Evolutionary conservation across 2,113 vertebrate genomes (phyloP).

Genomic region (Condylura cristata): DNA sequence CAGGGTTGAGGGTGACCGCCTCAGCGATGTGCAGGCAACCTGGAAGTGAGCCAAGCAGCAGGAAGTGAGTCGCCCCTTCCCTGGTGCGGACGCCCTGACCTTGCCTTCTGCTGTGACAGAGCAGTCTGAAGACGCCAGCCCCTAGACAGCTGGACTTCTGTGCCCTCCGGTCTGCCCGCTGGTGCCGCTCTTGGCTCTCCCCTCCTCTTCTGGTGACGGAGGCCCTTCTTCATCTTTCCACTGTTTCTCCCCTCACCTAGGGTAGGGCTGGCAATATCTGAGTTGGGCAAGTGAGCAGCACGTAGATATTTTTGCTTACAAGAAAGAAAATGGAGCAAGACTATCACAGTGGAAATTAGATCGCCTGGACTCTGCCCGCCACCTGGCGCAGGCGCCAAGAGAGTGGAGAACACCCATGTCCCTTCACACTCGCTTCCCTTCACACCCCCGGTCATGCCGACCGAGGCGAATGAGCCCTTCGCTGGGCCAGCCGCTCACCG

Average conservation of each 20-base stretch:
- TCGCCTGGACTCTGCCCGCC: neutral
- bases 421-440: no score
- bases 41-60: neutral
- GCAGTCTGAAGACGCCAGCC: neutral
- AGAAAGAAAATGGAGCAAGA: neutral
- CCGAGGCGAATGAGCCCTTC: no score
- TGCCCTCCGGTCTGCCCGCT: fast-evolving
- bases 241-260: neutral
- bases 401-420: no score
- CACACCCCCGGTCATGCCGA: no score
- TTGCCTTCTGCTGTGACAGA: neutral
- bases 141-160: neutral
- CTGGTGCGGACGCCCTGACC: neutral
- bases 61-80: no score
- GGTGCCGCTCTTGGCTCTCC: neutral
- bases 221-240: neutral
- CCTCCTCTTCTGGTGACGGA: neutral
- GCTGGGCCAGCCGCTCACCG: no score
- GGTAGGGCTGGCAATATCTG: neutral
- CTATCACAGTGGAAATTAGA: fast-evolving
- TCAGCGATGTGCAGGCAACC: no score
- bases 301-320: no score
- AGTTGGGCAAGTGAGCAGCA: neutral
- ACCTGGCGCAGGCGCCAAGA: neutral
- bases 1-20: fast-evolving